phyloP scores from a whole-genome alignment of 2,888 invertebrate species.

The Macrosiphum euphorbiae region DNA sequence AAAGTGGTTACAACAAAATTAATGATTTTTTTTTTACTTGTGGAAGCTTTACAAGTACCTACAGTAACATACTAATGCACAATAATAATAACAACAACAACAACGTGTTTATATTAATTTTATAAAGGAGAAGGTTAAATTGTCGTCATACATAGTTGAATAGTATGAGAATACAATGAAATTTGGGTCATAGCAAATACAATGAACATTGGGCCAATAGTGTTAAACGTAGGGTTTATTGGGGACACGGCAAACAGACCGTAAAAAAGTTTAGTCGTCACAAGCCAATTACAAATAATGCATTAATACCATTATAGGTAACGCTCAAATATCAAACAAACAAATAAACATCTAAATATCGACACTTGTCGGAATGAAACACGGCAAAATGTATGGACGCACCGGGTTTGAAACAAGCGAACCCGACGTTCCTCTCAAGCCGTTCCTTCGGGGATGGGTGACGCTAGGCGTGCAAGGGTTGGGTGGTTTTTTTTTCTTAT shows the following conservation, averaged over 20 bases:
- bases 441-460: background rate
- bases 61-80: background rate
- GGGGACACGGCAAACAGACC: background rate
- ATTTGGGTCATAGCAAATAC: constrained; percentile 12
- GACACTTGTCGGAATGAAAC: background rate
- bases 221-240: background rate
- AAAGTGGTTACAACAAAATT: background rate
- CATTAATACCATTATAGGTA: background rate
- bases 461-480: background rate
- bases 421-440: background rate
- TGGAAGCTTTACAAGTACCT: constrained; percentile 42
- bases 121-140: constrained; percentile 14
- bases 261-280: background rate
- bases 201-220: background rate
- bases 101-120: background rate
- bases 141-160: background rate
- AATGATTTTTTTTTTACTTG: background rate
- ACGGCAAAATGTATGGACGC: background rate
- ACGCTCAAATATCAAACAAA: background rate
- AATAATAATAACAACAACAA: constrained; percentile 3
- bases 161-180: background rate
- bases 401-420: background rate
- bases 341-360: background rate
- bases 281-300: background rate
- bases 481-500: background rate